Evolutionary conservation across 2,888 invertebrate species (phyloP).

Genomic region (Sesia bembeciformis): DNA sequence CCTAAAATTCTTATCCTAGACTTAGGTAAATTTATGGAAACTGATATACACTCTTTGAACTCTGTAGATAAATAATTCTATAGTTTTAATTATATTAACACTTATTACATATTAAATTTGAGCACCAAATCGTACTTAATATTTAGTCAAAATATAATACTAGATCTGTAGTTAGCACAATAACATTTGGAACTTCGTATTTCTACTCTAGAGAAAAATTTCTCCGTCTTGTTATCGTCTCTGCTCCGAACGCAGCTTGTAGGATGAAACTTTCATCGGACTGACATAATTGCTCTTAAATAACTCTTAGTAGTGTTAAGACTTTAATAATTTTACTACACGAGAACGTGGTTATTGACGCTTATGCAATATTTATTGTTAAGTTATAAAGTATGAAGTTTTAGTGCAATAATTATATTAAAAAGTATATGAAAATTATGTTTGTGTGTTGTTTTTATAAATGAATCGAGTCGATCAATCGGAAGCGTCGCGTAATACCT

Average conservation of each 20-base stretch:
- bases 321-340: slow-evolving; percentile 56
- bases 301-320: slow-evolving; percentile 55
- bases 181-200: slow-evolving; percentile 32
- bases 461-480: slow-evolving; percentile 23
- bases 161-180: slow-evolving; percentile 42
- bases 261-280: slow-evolving; percentile 62
- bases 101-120: slow-evolving; percentile 67
- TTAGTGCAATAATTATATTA: slow-evolving; percentile 72
- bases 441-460: slow-evolving; percentile 52
- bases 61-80: slow-evolving; percentile 65
- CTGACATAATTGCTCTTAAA: slow-evolving; percentile 60
- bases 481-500: slow-evolving; percentile 13
- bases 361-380: slow-evolving; percentile 72
- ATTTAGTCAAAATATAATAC: slow-evolving; percentile 66
- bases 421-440: slow-evolving; percentile 67
- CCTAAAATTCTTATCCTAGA: slow-evolving; percentile 17
- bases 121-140: slow-evolving; percentile 75
- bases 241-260: slow-evolving; percentile 35
- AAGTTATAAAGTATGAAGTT: slow-evolving; percentile 59
- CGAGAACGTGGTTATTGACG: slow-evolving; percentile 54
- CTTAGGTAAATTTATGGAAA: slow-evolving; percentile 39
- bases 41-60: slow-evolving; percentile 48
- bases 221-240: slow-evolving; percentile 34
- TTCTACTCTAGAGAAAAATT: slow-evolving; percentile 33
- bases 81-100: slow-evolving; percentile 58